phyloP scores from a whole-genome alignment of 2,888 invertebrate species.

The Eupithecia subumbrata region DNA sequence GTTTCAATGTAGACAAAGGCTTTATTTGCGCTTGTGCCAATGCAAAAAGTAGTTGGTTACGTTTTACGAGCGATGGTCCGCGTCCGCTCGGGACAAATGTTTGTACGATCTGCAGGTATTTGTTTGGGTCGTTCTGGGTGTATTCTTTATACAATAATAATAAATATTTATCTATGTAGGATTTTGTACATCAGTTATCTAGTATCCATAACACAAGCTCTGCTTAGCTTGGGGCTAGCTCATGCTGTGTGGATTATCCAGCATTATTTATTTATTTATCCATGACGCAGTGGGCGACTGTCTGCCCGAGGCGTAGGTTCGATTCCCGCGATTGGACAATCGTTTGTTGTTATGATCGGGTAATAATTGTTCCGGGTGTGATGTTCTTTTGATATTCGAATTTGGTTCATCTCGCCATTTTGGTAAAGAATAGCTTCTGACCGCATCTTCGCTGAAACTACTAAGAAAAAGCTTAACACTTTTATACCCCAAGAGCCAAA shows the following conservation, averaged over 20 bases:
- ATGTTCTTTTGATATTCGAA: neutral
- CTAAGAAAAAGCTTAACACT: neutral
- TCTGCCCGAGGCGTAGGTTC: no score
- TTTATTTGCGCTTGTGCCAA: slow-evolving; percentile 3
- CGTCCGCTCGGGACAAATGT: neutral
- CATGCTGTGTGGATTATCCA: no score
- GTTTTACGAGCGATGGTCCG: neutral
- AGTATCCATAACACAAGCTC: no score
- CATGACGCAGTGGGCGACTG: no score
- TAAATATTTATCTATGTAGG: no score
- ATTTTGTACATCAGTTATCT: no score
- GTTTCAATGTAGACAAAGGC: neutral
- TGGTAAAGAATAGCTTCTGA: neutral
- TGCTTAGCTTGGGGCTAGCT: no score
- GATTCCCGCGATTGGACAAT: neutral
- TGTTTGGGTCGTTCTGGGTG: no score
- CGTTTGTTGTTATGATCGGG: neutral
- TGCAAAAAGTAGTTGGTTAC: neutral
- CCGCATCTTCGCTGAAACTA: neutral
- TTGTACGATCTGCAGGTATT: neutral
- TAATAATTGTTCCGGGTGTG: neutral
- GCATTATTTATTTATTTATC: no score
- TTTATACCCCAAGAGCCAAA: neutral
- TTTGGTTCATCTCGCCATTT: neutral
- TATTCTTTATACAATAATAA: no score